Evolutionary conservation across 2,797 vertebrate species (phyloP), one percentile per base, ranked within the genome.

Genomic region (Choloepus didactylus): DNA sequence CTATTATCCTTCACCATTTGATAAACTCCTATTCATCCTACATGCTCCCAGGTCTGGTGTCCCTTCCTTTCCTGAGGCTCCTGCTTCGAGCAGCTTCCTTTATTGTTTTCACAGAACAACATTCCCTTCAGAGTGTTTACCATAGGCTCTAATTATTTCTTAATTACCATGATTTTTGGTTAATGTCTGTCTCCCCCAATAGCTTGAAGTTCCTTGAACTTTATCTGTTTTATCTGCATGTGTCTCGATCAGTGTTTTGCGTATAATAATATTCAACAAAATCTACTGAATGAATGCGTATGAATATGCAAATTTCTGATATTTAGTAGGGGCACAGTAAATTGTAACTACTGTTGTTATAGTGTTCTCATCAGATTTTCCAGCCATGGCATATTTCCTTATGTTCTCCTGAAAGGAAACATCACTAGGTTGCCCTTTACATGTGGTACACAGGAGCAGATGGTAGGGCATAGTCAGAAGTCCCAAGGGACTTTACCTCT

Each of bases 351-450:
- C 90, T 76, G 62, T 77, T 94, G 84, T 92, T 86, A 35, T 5
- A 8, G 64, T 87, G 44, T 64, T 75, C 85, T 82, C 96, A 90
- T 90, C 84, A 95, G 89, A 66, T 89, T 91, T 96, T 83, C 81
- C 76, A 89, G 84, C 76, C 94, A 89, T 91, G 95, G 95, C 83
- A 73, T 90, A 89, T 94, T 96, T 96, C 73, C 92, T 96, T 86
- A 79, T 94, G 84, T 92, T 90, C 73, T 92, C 56, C 76, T 96
- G 89, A 92, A 85, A 79, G 29, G 84, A 93, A 97, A 92, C 82
- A 80, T 96, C 92, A 96, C 73, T 59, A 81, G 38, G 64, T 51
- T 96, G 95, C 77, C 76, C 44, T 95, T 96, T 89, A 35, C 51
- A 27, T 84, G 69, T 69, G 89, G n/a, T 86, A 79, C 90, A 93